A percentile compares a stretch with the other conserved stretches of the same genome.
Evolutionary conservation across 2,888 invertebrate species (phyloP).

Genomic region (Ctena decussata): DNA sequence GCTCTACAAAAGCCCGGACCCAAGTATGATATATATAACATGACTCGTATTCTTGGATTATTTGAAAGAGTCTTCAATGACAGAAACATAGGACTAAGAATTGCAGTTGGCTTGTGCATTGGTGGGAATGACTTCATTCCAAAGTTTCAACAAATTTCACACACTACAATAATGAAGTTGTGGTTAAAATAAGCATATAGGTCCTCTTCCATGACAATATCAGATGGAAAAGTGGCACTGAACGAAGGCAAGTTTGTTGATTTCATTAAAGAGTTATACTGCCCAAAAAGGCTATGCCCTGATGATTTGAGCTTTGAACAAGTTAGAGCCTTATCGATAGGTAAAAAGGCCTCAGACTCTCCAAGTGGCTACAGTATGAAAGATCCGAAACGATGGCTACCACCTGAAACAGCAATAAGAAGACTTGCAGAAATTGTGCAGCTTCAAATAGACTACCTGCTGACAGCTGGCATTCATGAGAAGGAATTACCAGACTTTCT

Average conservation of each 20-base stretch:
- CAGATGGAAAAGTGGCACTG: background rate
- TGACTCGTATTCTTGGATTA: slow-evolving; percentile 12
- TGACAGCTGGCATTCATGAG: background rate
- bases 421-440: slow-evolving; percentile 1
- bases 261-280: slow-evolving; percentile 1
- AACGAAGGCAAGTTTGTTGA: background rate
- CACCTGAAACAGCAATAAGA: slow-evolving; percentile 3
- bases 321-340: background rate
- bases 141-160: slow-evolving; percentile 21
- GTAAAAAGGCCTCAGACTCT: background rate
- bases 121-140: slow-evolving; percentile 46
- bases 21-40: slow-evolving; percentile 29
- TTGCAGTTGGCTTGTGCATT: too few relatives aligned
- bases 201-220: background rate
- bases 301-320: background rate
- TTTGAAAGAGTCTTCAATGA: slow-evolving; percentile 23
- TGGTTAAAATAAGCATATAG: background rate
- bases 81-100: slow-evolving; percentile 18
- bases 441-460: slow-evolving; percentile 15
- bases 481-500: background rate
- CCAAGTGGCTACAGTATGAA: background rate
- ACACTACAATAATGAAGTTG: background rate
- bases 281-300: background rate
- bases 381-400: slow-evolving; percentile 10
- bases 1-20: slow-evolving; percentile 4